Evolutionary conservation across 2,797 vertebrate species (phyloP), one percentile per base, ranked within the genome.

Genomic region (Anas capensis): DNA sequence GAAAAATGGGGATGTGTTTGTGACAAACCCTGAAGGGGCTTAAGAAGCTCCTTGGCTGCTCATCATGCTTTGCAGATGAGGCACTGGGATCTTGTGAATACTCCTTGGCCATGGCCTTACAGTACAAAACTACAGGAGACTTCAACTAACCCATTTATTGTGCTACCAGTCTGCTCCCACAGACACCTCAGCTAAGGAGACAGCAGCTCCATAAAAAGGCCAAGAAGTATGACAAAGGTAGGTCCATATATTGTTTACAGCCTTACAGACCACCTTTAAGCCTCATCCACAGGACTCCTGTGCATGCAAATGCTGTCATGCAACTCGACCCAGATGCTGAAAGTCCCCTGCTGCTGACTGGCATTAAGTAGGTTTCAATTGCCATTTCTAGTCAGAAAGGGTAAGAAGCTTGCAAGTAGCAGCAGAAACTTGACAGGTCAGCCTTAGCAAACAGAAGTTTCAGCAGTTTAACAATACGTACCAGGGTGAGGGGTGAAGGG

Each of bases 1-100:
- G 70, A 21, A 5, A 40, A 38, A 44, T 36, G 31, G 53, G 20
- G 10, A 58, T 0, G 3, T 8, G 40, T 2, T 16, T 24, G 26
- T 54, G 79, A 80, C 3, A 19, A 75, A 71, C 16, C 20, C 31
- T 58, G 24, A 0, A 4, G 29, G 57, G n/a, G 4, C 57, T 81
- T 69, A 33, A 57, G 60, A 68, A 42, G 57, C 14, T 77, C 85
- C 49, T 6, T 10, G 34, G 49, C 44, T 49, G 49, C 5, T 56
- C 57, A 38, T 31, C 38, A 71, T 0, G 1, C 17, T 53, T 38
- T 34, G 51, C 13, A 7, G 58, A 66, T 23, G 49, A 77, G 34
- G 33, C 29, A 20, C 57, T 14, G 62, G 3, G 58, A 24, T 15
- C 27, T 58, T 42, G 11, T 8, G 54, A 69, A 44, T 40, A 20